Percentiles rank a stretch among this genome's conserved stretches.
Conservation (phyloP, 2,113 vertebrate species). For the Epinephelus moara region DNA sequence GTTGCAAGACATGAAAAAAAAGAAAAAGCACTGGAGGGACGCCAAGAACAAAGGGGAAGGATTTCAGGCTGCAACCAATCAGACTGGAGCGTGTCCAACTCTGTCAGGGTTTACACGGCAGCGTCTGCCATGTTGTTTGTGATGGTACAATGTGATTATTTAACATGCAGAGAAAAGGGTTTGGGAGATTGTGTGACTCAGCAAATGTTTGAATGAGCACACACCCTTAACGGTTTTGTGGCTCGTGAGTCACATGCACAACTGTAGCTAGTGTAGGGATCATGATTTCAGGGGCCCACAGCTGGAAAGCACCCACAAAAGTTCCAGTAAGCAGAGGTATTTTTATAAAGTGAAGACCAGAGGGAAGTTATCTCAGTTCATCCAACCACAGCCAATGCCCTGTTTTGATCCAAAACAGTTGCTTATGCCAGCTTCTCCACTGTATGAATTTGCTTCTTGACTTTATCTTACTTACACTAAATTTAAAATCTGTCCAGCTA, state of each 20-base stretch:
- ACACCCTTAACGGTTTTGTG: constrained; percentile 73
- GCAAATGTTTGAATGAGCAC: constrained; percentile 43
- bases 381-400: background rate
- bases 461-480: background rate
- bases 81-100: constrained; percentile 20
- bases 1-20: constrained; percentile 26
- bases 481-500: background rate
- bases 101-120: constrained; percentile 31
- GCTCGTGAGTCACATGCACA: constrained; percentile 19
- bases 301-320: background rate
- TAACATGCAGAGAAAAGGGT: constrained; percentile 32
- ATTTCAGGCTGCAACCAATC: constrained; percentile 42
- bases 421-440: background rate
- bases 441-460: background rate
- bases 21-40: constrained; percentile 32
- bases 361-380: background rate
- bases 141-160: constrained; percentile 58
- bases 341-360: background rate
- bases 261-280: background rate
- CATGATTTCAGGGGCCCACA: background rate
- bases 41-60: constrained; percentile 52
- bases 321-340: constrained; percentile 22
- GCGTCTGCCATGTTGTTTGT: constrained; percentile 53
- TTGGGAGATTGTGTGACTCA: constrained; percentile 67
- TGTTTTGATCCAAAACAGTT: background rate